Conservation (phyloP, 2,113 vertebrate species). For the Aphyosemion australe region DNA sequence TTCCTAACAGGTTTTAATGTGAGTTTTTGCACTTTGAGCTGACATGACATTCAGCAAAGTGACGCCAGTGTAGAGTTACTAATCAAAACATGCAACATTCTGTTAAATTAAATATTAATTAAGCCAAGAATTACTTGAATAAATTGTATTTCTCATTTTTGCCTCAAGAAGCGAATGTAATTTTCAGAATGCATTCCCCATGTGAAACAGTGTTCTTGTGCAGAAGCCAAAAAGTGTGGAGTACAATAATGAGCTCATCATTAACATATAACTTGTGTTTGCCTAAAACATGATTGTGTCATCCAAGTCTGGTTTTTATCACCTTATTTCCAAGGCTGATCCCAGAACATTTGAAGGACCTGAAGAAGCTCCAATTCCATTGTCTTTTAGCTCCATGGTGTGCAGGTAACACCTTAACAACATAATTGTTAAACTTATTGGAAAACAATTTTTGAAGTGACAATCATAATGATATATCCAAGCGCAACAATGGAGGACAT, state of each 20-base stretch:
- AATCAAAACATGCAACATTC: conserved; percentile 5
- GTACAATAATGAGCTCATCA: conserved; percentile 47
- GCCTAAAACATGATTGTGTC: conserved; percentile 24
- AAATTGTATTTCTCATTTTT: conserved; percentile 10
- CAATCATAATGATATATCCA: conserved; percentile 35
- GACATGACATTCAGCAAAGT: not conserved
- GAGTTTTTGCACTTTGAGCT: conserved; percentile 4
- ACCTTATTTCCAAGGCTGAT: not conserved
- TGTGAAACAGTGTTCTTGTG: conserved; percentile 11
- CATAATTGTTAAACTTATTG: conserved; percentile 37
- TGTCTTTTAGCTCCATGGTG: conserved; percentile 44
- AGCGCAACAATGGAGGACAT: conserved; percentile 22
- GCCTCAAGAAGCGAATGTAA: conserved; percentile 14
- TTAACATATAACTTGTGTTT: conserved; percentile 51
- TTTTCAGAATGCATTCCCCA: conserved; percentile 12
- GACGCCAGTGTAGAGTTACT: not conserved
- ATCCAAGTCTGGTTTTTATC: not conserved
- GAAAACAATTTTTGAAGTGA: conserved; percentile 47
- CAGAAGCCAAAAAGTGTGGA: conserved; percentile 18
- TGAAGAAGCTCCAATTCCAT: conserved; percentile 16
- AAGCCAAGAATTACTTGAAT: conserved; percentile 1
- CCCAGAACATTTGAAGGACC: conserved; percentile 39
- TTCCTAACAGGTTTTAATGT: not conserved
- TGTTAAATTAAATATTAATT: not conserved
- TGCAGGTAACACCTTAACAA: conserved; percentile 63